phyloP scores from a whole-genome alignment of 2,888 invertebrate genomes.

The Rugalucina vietnamica region DNA sequence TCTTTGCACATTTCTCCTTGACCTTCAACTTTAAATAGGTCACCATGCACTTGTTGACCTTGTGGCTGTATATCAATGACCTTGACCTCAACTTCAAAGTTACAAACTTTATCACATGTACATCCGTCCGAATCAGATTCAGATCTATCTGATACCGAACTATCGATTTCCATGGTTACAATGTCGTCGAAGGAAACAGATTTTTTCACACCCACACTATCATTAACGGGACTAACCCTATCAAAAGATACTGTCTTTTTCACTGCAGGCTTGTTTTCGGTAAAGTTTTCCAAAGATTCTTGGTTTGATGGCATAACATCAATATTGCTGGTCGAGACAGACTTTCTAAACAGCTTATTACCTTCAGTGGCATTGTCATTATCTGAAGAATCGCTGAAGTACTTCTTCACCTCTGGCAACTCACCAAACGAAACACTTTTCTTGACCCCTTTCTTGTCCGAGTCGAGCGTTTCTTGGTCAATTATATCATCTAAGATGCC shows the following conservation, averaged over 20 bases:
- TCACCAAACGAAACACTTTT: conserved; percentile 61
- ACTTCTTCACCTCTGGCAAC: conserved; percentile 57
- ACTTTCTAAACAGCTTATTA: conserved; percentile 33
- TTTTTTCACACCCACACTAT: conserved; percentile 4
- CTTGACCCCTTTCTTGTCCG: conserved; percentile 45
- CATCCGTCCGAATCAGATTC: conserved; percentile 31
- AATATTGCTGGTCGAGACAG: conserved; percentile 37
- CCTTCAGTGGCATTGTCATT: conserved; percentile 44
- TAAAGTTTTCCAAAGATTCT: conserved; percentile 34
- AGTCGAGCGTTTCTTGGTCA: conserved; percentile 41
- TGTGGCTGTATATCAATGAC: conserved; percentile 57
- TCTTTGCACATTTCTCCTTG: conserved; percentile 33
- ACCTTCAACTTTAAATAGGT: background rate
- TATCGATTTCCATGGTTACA: conserved; percentile 40
- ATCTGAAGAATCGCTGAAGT: conserved; percentile 54
- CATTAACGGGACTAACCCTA: conserved; percentile 12
- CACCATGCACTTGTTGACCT: conserved; percentile 28
- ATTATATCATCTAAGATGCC: conserved; percentile 64
- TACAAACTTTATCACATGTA: conserved; percentile 46
- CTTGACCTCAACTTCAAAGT: conserved; percentile 60
- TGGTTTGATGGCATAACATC: conserved; percentile 43
- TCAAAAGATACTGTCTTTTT: conserved; percentile 59
- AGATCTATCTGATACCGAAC: conserved; percentile 40
- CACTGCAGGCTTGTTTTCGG: conserved; percentile 36
- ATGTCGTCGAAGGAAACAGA: conserved; percentile 29